These are phyloP conservation scores for Andrena camellia DNA, from an alignment of 2,888 invertebrate species.

Conservation along the genomic window DNA sequence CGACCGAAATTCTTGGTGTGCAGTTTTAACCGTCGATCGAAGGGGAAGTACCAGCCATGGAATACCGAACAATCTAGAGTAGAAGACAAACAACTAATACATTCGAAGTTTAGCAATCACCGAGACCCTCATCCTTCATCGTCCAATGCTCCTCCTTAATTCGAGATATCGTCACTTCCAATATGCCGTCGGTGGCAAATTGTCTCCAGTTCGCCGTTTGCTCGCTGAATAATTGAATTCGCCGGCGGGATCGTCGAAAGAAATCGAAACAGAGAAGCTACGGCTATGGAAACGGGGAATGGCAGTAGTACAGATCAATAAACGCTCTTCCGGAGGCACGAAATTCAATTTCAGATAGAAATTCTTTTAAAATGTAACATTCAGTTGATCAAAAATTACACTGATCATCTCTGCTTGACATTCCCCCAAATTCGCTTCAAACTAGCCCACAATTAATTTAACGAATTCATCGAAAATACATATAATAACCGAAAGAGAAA, in stretches of 20 bases:
- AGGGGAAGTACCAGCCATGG: slow-evolving; percentile 22
- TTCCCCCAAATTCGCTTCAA: no score
- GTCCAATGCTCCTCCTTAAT: slow-evolving; percentile 30
- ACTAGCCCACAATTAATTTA: no score
- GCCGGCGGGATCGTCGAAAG: neutral
- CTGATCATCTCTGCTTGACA: no score
- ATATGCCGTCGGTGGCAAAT: slow-evolving; percentile 13
- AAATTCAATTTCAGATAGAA: neutral
- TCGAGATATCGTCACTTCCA: slow-evolving; percentile 32
- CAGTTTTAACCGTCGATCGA: slow-evolving; percentile 43
- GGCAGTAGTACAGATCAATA: slow-evolving; percentile 8
- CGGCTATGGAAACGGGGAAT: no score
- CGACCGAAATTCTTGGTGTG: slow-evolving; percentile 15
- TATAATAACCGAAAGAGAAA: no score
- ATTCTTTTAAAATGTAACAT: neutral
- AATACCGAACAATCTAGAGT: slow-evolving; percentile 29
- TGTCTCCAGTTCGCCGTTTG: neutral
- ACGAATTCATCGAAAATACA: no score
- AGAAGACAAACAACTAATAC: slow-evolving; percentile 49
- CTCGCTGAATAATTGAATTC: slow-evolving; percentile 28
- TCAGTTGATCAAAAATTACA: no score
- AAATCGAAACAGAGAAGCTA: neutral
- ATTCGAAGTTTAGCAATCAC: slow-evolving; percentile 52
- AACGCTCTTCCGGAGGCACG: neutral
- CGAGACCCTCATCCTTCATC: slow-evolving; percentile 12